phyloP scores from a whole-genome alignment of 2,113 vertebrate genomes.

The Grammomys surdaster region DNA sequence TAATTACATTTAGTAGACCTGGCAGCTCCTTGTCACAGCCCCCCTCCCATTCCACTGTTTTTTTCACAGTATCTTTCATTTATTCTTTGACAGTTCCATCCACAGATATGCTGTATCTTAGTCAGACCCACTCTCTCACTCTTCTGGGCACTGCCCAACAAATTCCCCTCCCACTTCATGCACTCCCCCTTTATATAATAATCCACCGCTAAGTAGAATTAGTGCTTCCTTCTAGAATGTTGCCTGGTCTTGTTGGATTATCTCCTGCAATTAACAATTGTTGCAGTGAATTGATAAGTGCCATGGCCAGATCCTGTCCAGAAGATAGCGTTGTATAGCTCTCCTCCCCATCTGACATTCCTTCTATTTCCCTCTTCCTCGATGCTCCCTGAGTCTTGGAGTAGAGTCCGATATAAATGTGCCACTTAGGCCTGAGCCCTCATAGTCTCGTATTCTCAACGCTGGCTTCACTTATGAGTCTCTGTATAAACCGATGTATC shows the following conservation, averaged over 20 bases:
- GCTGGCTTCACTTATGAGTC: neutral
- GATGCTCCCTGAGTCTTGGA: neutral
- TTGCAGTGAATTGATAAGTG: neutral
- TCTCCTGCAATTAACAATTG: neutral
- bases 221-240: neutral
- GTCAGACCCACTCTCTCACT: neutral
- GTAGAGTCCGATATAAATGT: too few relatives aligned
- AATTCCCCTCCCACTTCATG: too few relatives aligned
- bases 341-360: neutral
- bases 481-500: neutral
- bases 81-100: neutral
- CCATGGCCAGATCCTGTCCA: neutral
- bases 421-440: neutral
- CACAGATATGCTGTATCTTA: neutral
- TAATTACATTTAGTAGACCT: neutral
- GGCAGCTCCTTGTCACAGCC: neutral
- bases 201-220: neutral
- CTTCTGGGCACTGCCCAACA: neutral
- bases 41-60: neutral
- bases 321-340: too few relatives aligned
- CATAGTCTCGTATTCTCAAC: neutral
- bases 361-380: neutral
- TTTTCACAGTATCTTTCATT: neutral
- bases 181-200: neutral
- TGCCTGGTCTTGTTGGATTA: neutral